These are phyloP conservation scores for Acipenser oxyrinchus DNA, from an alignment of 2,797 vertebrate species.

Conservation along the genomic window DNA sequence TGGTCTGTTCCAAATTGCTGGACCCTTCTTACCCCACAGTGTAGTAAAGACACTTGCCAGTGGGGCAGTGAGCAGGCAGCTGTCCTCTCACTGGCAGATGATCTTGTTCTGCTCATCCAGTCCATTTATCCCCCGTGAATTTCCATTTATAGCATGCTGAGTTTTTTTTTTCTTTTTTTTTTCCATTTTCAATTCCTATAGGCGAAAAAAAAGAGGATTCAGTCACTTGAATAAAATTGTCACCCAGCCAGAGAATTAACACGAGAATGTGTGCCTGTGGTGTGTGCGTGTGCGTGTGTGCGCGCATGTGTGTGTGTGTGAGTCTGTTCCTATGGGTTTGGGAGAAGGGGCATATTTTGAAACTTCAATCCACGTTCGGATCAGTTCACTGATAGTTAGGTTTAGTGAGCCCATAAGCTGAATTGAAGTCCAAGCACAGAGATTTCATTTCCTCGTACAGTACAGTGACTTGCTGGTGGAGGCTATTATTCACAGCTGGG, in stretches of 20 bases:
- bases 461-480: too few species aligned
- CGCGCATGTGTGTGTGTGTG: too few species aligned
- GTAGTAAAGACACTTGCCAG: neutral
- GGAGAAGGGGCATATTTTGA: too few species aligned
- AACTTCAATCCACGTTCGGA: too few species aligned
- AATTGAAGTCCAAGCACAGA: too few species aligned
- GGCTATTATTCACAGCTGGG: too few species aligned
- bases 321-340: too few species aligned
- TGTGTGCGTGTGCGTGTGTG: neutral
- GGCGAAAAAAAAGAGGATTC: neutral
- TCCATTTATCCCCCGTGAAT: neutral
- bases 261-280: neutral
- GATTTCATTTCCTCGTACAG: too few species aligned
- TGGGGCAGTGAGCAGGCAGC: neutral
- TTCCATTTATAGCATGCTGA: neutral
- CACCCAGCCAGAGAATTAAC: neutral
- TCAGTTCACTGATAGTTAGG: too few species aligned
- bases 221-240: neutral
- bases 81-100: neutral
- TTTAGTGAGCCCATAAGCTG: too few species aligned
- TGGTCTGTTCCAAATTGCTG: too few species aligned
- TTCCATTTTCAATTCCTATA: neutral
- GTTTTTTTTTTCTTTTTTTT: neutral
- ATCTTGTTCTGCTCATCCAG: neutral
- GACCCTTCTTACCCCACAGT: too few species aligned